Evolutionary conservation across 2,797 vertebrate genomes (phyloP), one percentile per base, ranked within the genome.

Genomic region (Anniella stebbinsi): DNA sequence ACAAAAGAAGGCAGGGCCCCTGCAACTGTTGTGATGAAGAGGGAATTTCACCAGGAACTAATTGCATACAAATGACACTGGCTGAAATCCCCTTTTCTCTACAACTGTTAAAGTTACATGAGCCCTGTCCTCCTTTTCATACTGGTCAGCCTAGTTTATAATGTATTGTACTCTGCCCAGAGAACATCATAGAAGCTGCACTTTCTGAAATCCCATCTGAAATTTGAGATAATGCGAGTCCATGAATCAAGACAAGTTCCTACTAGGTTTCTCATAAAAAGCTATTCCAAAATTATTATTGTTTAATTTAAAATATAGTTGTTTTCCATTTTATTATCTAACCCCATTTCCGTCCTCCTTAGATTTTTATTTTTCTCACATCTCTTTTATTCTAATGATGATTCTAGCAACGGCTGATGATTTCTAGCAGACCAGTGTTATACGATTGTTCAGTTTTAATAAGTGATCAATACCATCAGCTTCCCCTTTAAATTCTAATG

Each of bases 401-500:
- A 73, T 92, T 78, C 81, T 90, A 91, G 83, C 87, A 21, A 84
- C 92, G 86, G 57, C 89, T 93, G 93, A 96, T 90, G 94, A 89
- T 94, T 93, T 91, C 90, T 95, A 88, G 92, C 94, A 93, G 94
- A 87, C 88, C 84, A 76, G 81, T 95, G 92, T 85, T 36, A 84
- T 76, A 36, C 87, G 89, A 94, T 92, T 95, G 90, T 95, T 96
- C 90, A 92, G 93, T 96, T 96, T 97, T 96, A 96, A 96, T 95
- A 96, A 89, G 93, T 95, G 96, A 97, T 97, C 96, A 95, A 97
- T 97, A 96, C 94, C 94, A 94, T 96, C 95, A 93, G 15, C 87
- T 95, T 89, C 80, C 94, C 94, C 96, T 96, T 97, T 96, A 96
- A 95, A 96, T 95, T 93, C 94, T 96, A 96, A 97, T 96, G 93